Base-by-base conservation (phyloP, 2,888 invertebrate species). In the Gymnoscelis rufifasciata region DNA sequence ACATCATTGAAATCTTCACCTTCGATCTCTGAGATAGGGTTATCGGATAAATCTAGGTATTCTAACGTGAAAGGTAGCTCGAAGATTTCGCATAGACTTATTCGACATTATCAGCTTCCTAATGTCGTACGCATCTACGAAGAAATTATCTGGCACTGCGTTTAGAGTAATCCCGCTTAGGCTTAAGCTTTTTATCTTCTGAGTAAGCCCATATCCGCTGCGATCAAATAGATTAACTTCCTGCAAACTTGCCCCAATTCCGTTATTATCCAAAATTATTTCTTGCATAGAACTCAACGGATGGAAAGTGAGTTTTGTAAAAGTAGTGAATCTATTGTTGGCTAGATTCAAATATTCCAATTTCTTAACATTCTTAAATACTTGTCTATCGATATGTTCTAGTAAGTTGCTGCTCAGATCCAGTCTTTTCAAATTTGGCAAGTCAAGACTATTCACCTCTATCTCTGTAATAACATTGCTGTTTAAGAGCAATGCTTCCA, bases 21-120 rank as follows among this genome's bases (percentile, higher is more conserved):
- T 1, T 82, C 75, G 15, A 92, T 68, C 11, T 76, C 75, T 0
- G 64, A 57, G 2, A 93, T 84, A 6, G 89, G 84, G 40, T 91
- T 92, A 33, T 90, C 90, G 0, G 92, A 93, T 8, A 93, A 58
- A 68, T 93, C 92, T 11, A 93, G 72, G 49, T 89, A 87, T 60
- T 90, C 82, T 4, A 93, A 58, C 0, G 88, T 88, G 15, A 78
- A 82, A 0, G 92, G 92, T 41, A 92, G 61, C 24, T 83, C 75
- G 14, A 92, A 92, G 6, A 92, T 69, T 3, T 74, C 73, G 0
- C 62, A 71, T 1, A 93, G 71, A 8, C 87, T 93, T 93, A 42
- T 89, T 83, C 0, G 89, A 76, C 39, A 91, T 70, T 0, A 74
- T 69, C 0, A 91, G 61, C 44, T 72, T 69, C 45, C 78, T 72